A percentile compares a stretch with the other conserved stretches of the same genome.
These are phyloP conservation scores for Horisme vitalbata DNA, from an alignment of 2,888 invertebrate genomes.

Conservation along the genomic window DNA sequence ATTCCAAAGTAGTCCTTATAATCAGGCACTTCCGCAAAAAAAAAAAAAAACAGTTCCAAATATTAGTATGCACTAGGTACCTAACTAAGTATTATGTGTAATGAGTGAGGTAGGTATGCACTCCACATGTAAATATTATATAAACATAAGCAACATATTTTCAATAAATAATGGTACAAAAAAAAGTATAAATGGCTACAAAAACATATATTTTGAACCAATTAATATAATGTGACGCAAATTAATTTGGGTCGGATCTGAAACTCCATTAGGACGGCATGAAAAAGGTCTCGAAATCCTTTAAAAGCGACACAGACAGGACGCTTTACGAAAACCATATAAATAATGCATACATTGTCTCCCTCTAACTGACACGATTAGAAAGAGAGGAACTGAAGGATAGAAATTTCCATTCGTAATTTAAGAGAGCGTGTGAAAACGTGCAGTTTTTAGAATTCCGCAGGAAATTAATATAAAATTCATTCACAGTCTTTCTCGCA, in stretches of 20 bases:
- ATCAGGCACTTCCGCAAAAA: no score
- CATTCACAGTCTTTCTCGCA: no score
- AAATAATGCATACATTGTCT: slow-evolving; percentile 48
- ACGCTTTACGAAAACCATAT: slow-evolving; percentile 47
- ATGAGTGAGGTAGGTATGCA: no score
- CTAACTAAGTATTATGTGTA: no score
- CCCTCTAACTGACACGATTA: slow-evolving; percentile 38
- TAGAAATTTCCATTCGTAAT: slow-evolving; percentile 63
- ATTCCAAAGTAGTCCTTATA: no score
- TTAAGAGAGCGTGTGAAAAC: slow-evolving; percentile 72
- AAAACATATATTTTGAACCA: slow-evolving; percentile 33
- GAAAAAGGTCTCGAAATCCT: slow-evolving; percentile 53
- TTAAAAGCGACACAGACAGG: slow-evolving; percentile 52
- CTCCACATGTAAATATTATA: no score
- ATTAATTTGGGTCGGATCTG: slow-evolving; percentile 40
- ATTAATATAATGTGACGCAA: slow-evolving; percentile 34
- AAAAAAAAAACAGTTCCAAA: no score
- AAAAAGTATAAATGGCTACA: slow-evolving; percentile 24
- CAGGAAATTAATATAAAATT: neutral
- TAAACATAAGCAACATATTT: neutral
- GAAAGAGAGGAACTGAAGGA: slow-evolving; percentile 38
- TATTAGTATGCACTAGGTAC: no score
- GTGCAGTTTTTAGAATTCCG: slow-evolving; percentile 60
- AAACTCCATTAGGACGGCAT: slow-evolving; percentile 49
- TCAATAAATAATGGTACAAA: neutral